Evolutionary conservation across 2,797 vertebrate species (phyloP).

Genomic region (Myotis pilosus): DNA sequence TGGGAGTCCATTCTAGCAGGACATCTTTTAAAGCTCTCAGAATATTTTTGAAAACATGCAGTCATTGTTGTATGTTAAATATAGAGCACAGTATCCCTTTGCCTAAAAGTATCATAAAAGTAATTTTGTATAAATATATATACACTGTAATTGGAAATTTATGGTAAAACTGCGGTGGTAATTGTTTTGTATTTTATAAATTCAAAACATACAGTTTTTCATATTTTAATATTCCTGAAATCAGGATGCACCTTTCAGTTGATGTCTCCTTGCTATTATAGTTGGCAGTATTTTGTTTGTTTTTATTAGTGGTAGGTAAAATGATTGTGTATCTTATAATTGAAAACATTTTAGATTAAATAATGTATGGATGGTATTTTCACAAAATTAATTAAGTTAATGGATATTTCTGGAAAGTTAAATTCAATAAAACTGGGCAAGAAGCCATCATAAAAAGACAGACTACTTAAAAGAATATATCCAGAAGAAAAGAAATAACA

Average conservation of each 20-base stretch:
- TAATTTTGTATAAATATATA: neutral
- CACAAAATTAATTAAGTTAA: constrained; percentile 41
- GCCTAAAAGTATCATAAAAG: neutral
- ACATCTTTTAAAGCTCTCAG: neutral
- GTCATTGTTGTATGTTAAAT: neutral
- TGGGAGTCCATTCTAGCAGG: neutral
- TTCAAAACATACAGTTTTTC: neutral
- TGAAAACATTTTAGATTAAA: constrained; percentile 37
- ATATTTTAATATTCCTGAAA: constrained; percentile 4
- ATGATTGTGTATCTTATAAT: neutral
- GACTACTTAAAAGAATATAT: neutral
- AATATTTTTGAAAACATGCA: neutral
- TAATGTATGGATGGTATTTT: neutral
- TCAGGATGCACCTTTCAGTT: neutral
- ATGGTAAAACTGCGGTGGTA: neutral
- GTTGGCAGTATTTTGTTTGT: neutral
- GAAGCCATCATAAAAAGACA: constrained; percentile 14
- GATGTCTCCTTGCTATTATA: neutral
- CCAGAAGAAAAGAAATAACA: neutral
- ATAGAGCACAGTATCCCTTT: neutral
- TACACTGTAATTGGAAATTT: neutral
- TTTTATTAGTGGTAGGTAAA: neutral
- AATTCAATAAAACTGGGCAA: neutral
- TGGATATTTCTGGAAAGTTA: constrained; percentile 38
- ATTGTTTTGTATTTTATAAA: constrained; percentile 10